These are phyloP conservation scores for Dolichallabes microphthalmus DNA, from an alignment of 2,113 vertebrate species.

Conservation along the genomic window DNA sequence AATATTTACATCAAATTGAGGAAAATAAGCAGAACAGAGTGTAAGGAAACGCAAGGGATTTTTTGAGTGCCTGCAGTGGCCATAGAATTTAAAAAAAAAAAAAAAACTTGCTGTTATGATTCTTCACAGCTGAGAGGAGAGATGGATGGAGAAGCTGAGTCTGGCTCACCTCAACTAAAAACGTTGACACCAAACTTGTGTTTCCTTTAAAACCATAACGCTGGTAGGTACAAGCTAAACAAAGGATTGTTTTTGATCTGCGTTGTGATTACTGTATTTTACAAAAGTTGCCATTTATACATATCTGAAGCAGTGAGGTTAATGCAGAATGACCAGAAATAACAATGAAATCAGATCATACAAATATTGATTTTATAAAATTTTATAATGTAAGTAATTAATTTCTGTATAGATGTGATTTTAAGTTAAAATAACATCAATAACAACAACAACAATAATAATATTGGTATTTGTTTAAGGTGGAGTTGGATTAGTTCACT, in stretches of 20 bases:
- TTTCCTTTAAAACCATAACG: not conserved
- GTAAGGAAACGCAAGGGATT: not conserved
- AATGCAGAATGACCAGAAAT: not conserved
- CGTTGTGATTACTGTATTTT: constrained; percentile 27
- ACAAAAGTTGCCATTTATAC: not conserved
- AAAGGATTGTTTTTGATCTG: constrained; percentile 11
- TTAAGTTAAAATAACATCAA: not conserved
- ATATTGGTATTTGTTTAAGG: constrained; percentile 38
- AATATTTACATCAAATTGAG: constrained; percentile 41
- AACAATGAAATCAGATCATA: constrained; percentile 17
- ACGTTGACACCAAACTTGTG: constrained; percentile 32
- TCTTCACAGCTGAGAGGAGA: constrained; percentile 10
- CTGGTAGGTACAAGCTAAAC: constrained; percentile 24
- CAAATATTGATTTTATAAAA: constrained; percentile 30
- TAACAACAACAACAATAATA: not conserved
- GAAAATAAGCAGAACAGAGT: not conserved
- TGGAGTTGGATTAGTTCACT: constrained; percentile 17
- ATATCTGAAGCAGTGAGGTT: not conserved
- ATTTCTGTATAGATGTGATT: constrained; percentile 24
- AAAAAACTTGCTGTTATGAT: constrained; percentile 15
- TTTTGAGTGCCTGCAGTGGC: not conserved
- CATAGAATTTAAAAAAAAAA: no score
- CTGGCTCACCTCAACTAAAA: not conserved
- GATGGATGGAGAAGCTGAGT: constrained; percentile 13
- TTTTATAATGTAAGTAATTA: constrained; percentile 44